phyloP scores from a whole-genome alignment of 2,888 invertebrate genomes.

The Sthenelais limicola region DNA sequence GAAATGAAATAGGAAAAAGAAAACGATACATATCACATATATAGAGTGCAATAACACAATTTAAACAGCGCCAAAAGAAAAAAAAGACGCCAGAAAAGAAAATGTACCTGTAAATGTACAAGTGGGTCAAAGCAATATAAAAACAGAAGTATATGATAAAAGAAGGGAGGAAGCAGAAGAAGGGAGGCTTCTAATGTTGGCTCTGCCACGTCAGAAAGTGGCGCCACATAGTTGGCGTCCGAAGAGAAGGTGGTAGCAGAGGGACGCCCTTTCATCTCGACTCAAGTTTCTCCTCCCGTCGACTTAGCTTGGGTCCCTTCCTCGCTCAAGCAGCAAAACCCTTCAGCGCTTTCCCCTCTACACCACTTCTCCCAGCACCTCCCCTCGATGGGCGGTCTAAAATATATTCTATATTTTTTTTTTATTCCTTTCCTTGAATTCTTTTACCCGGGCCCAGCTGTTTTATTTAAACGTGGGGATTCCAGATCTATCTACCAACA shows the following conservation, averaged over 20 bases:
- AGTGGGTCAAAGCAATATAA: neutral
- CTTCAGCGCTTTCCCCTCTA: neutral
- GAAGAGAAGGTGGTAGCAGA: conserved; percentile 7
- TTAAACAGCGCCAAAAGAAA: neutral
- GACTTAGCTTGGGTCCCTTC: conserved; percentile 23
- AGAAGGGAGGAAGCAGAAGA: neutral
- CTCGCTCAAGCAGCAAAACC: conserved; percentile 20
- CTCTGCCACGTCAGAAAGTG: neutral
- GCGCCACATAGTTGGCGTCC: conserved; percentile 26
- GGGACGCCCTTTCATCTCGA: conserved; percentile 5
- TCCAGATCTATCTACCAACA: too few species aligned
- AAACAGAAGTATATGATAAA: neutral
- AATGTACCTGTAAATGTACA: neutral
- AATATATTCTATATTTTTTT: too few species aligned
- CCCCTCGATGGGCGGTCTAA: neutral
- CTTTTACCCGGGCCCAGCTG: too few species aligned
- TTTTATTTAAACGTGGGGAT: too few species aligned
- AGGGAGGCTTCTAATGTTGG: too few species aligned
- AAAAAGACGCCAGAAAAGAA: neutral
- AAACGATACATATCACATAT: neutral
- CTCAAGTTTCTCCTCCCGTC: conserved; percentile 24
- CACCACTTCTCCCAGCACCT: neutral
- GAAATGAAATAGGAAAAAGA: neutral
- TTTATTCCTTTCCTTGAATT: too few species aligned
- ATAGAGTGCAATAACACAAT: neutral